Base-by-base conservation (phyloP, 2,888 invertebrate species). In the Xestoiulus laeticollis region DNA sequence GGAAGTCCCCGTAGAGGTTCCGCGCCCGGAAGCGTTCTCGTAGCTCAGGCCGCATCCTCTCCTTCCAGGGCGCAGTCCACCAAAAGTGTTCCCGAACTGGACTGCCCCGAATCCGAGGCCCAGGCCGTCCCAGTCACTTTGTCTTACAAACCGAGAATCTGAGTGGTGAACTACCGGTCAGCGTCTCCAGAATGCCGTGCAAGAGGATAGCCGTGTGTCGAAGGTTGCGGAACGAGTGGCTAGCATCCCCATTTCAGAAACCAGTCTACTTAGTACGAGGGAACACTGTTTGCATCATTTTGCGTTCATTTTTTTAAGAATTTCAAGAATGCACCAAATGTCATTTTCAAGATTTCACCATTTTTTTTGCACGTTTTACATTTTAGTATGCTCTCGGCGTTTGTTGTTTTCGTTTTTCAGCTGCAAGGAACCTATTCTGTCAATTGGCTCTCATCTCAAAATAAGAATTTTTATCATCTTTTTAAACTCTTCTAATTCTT, bases 91-190 rank as follows among this genome's bases (percentile, higher is more conserved):
- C 68, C 86, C 6, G 92, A 92, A 78, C 92, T 92, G 88, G 93
- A 93, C 90, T 93, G 93, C 89, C 93, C 93, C 30, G 93, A 93
- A 91, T 92, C 92, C 90, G 93, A 93, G 90, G 92, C 93, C 89
- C 93, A 93, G 90, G 92, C 93, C 89, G 53, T 78, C 32, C 87
- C 38, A 43, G 92, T 93, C 85, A 93, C 93, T 82, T 91, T 93
- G 87, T 93, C 93, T 32, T 93, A 93, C 90, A 93, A 93, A 90
- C 93, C 93, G 87, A 91, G 93, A 89, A 93, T 93, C 90, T 93
- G 92, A 90, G 84, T 83, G 78, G 78, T 78, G 78, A 32, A 78
- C 78, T 78, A 78, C 30, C 30, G 26, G 30, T n/a, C 59, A 22
- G n/a, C 22, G 22, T 78, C 30, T 30, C 12, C 14, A 16, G 78